Evolutionary conservation across 2,797 vertebrate species (phyloP), one percentile per base, ranked within the genome.

Genomic region (Tapera naevia): DNA sequence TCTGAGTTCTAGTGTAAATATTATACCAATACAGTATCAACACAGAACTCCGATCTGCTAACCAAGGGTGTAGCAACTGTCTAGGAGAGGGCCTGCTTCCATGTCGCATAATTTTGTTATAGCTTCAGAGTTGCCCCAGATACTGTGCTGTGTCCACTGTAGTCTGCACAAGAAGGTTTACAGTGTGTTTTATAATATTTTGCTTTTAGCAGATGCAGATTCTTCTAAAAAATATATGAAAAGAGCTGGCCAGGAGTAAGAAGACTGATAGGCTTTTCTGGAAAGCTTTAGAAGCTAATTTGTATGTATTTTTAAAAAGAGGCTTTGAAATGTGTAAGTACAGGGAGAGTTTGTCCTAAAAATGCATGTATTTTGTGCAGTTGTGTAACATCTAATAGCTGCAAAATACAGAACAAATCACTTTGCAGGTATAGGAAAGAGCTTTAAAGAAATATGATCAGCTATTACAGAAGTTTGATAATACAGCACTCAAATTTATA

Each of bases 221-320:
- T 41, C 39, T 41, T 41, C 39, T 41, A 41, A 41, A 41, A 41
- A 41, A 41, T 41, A 39, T 41, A 41, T 41, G n/a, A n/a, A n/a
- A 41, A 50, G 33, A 72, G 33, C 30, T 71, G 25, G 50, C 83
- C 32, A 56, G 45, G 17, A 66, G 14, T 74, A 75, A 80, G 73
- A 86, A 17, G 19, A 18, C 45, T 56, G 48, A 73, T n/a, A 61
- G 17, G 11, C 28, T 71, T 87, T 81, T 93, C 54, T 80, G 67
- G 45, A 89, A 85, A 71, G 37, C 51, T 45, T 74, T 74, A 51
- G 57, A 58, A 93, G 19, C 15, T 32, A 30, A 48, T 71, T 67
- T 60, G 28, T 71, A 35, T 74, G 24, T 71, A 43, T 79, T 92
- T 88, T 93, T 53, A 66, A 84, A 86, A 39, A 80, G 56, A 78